Percentiles rank a stretch among this genome's conserved stretches.
These are phyloP conservation scores for Pseudeuparius sepicola DNA, from an alignment of 2,888 invertebrate species.

Conservation along the genomic window DNA sequence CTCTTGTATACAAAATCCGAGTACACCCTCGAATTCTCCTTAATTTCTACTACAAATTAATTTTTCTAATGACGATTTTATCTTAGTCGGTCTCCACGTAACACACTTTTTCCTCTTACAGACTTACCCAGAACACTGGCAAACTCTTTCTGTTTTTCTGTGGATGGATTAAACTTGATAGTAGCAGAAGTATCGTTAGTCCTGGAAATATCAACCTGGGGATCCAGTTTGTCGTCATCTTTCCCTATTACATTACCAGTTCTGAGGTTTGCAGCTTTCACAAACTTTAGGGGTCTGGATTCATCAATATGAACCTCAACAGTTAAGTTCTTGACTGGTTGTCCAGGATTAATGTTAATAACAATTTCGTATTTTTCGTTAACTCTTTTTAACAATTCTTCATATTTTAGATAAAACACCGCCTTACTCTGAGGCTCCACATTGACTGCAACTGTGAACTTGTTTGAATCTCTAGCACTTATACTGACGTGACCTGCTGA, in stretches of 20 bases:
- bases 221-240: slow-evolving; percentile 41
- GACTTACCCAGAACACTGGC: slow-evolving; percentile 34
- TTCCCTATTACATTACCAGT: slow-evolving; percentile 52
- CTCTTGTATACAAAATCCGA: too few relatives aligned
- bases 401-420: slow-evolving; percentile 61
- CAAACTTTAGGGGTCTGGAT: slow-evolving; percentile 46
- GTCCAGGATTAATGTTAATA: slow-evolving; percentile 58
- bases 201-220: slow-evolving; percentile 30
- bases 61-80: too few relatives aligned
- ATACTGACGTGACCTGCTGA: slow-evolving; percentile 53
- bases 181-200: slow-evolving; percentile 28
- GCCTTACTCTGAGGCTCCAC: slow-evolving; percentile 52
- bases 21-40: too few relatives aligned
- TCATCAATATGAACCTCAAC: slow-evolving; percentile 56
- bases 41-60: too few relatives aligned
- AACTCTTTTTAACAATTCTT: slow-evolving; percentile 55
- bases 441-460: slow-evolving; percentile 58
- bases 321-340: slow-evolving; percentile 52
- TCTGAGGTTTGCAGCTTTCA: slow-evolving; percentile 54
- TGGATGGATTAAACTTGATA: slow-evolving; percentile 49
- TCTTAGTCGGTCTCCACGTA: too few relatives aligned
- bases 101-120: too few relatives aligned
- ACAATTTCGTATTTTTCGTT: slow-evolving; percentile 58
- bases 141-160: slow-evolving; percentile 48
- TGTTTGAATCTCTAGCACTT: slow-evolving; percentile 60